A percentile compares a stretch with the other conserved stretches of the same genome.
Evolutionary conservation across 2,113 vertebrate species (phyloP).

Genomic region (Rana temporaria): DNA sequence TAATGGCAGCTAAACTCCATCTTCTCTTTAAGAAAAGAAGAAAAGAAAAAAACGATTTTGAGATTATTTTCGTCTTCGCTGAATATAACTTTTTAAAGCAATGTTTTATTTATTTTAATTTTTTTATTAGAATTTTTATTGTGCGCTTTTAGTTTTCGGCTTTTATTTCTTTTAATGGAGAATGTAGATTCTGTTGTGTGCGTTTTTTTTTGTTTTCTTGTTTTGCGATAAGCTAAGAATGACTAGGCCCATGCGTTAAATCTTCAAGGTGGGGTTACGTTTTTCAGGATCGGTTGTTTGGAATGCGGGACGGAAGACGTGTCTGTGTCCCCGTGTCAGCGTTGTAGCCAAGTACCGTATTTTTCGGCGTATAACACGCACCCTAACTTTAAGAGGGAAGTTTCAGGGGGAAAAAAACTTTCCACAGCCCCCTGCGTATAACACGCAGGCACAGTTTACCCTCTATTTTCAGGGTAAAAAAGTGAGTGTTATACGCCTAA

Average conservation of each 20-base stretch:
- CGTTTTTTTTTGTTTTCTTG: not conserved
- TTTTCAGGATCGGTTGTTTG: not conserved
- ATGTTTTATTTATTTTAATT: slow-evolving; percentile 50
- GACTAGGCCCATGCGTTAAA: not conserved
- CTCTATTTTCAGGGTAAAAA: too few relatives aligned
- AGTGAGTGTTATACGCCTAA: too few relatives aligned
- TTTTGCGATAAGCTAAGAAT: slow-evolving; percentile 22
- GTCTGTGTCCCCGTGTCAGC: too few relatives aligned
- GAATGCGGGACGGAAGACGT: too few relatives aligned
- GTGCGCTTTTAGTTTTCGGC: slow-evolving; percentile 14
- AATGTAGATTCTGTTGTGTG: not conserved
- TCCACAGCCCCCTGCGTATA: too few relatives aligned
- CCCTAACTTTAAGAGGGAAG: too few relatives aligned
- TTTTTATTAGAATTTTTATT: slow-evolving; percentile 50
- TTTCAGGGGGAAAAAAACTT: too few relatives aligned
- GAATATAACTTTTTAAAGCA: not conserved
- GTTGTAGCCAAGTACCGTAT: not conserved
- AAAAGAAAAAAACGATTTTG: too few relatives aligned
- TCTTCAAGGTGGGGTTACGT: not conserved
- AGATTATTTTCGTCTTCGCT: not conserved
- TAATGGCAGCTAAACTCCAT: slow-evolving; percentile 38
- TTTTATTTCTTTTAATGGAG: slow-evolving; percentile 16
- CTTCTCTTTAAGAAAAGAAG: not conserved
- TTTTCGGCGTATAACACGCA: too few relatives aligned
- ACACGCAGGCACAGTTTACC: too few relatives aligned